Percentiles rank a stretch among this genome's conserved stretches.
Evolutionary conservation across 30 jellyfish, hydroid and myxozoan genomes (phyloP).

Genomic region (Catostylus mosaicus): DNA sequence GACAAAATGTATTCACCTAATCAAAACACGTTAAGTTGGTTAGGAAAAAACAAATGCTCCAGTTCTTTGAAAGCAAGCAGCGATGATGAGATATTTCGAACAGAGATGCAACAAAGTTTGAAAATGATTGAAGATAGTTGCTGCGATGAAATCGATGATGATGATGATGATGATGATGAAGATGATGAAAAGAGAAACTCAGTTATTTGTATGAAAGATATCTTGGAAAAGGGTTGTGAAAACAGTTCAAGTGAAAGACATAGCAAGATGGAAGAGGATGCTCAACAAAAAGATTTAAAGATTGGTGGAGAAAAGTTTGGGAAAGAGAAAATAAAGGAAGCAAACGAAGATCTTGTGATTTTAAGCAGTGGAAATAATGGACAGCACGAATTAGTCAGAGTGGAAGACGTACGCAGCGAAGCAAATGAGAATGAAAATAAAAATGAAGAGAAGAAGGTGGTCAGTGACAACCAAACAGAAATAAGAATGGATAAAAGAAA

Average conservation of each 20-base stretch:
- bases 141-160: not conserved
- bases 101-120: conserved; percentile 15
- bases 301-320: not conserved
- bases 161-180: conserved; percentile 8
- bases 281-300: not conserved
- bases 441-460: not conserved
- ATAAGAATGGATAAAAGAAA: not conserved
- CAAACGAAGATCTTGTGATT: not conserved
- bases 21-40: not conserved
- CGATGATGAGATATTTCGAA: not conserved
- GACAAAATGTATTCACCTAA: not conserved
- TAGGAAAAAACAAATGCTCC: not conserved
- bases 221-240: not conserved
- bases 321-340: not conserved
- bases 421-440: not conserved
- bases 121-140: not conserved
- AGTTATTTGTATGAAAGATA: not conserved
- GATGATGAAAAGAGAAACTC: not conserved
- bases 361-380: not conserved
- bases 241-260: not conserved
- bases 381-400: not conserved
- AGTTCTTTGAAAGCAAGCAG: not conserved
- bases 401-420: not conserved
- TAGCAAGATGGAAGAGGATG: not conserved
- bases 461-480: not conserved